Percentiles rank a stretch among this genome's conserved stretches.
These are phyloP conservation scores for Proctacanthus coquilletti DNA, from an alignment of 1,140 invertebrate species.

Conservation along the genomic window DNA sequence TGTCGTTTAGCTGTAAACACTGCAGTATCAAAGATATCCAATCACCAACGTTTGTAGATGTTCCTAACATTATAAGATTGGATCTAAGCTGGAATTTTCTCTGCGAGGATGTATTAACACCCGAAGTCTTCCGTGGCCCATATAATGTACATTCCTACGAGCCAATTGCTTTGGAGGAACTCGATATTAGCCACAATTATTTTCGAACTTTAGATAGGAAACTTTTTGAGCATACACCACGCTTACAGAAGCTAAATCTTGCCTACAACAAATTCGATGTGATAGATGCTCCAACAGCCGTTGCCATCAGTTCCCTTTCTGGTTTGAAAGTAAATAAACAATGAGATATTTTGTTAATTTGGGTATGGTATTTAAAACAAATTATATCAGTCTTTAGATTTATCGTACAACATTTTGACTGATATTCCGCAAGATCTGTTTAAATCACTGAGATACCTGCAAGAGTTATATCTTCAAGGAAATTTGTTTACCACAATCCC, in stretches of 20 bases:
- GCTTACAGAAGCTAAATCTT: conserved; percentile 45
- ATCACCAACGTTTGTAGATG: conserved; percentile 42
- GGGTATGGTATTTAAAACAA: neutral
- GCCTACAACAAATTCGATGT: conserved; percentile 49
- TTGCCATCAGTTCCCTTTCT: conserved; percentile 39
- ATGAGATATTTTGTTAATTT: neutral
- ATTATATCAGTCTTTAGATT: conserved; percentile 34
- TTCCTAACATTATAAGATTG: conserved; percentile 44
- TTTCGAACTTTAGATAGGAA: conserved; percentile 48
- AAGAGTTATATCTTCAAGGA: conserved; percentile 36
- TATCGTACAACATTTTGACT: conserved; percentile 38
- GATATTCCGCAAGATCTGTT: conserved; percentile 32
- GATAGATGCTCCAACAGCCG: conserved; percentile 40
- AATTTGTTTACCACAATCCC: conserved; percentile 41
- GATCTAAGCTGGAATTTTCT: conserved; percentile 57
- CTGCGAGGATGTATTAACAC: conserved; percentile 38
- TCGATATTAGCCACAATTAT: conserved; percentile 50
- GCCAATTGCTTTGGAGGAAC: conserved; percentile 41
- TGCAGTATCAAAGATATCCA: conserved; percentile 42
- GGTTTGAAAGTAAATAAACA: conserved; percentile 33
- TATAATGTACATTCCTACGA: conserved; percentile 40
- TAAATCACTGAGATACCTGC: conserved; percentile 30
- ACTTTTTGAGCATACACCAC: conserved; percentile 52
- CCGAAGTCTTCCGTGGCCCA: conserved; percentile 41
- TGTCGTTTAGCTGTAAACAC: conserved; percentile 28